A percentile compares a stretch with the other conserved stretches of the same genome.
Conservation (phyloP, 2,797 vertebrate species). For the Acanthurus tractus region DNA sequence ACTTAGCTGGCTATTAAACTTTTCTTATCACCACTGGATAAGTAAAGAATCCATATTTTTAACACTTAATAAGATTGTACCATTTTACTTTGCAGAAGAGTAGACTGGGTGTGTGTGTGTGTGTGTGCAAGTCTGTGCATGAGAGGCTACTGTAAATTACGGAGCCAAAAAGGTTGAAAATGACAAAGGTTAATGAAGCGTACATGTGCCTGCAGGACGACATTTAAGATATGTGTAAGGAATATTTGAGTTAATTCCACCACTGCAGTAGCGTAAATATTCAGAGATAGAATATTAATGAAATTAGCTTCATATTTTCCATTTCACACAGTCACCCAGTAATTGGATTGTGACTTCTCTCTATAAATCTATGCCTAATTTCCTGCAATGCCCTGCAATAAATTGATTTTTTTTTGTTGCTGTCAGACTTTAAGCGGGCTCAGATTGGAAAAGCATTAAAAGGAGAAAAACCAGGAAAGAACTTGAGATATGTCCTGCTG, state of each 20-base stretch:
- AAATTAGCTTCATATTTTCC: slow-evolving; percentile 72
- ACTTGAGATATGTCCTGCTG: slow-evolving; percentile 42
- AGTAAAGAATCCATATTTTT: slow-evolving; percentile 29
- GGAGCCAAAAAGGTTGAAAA: slow-evolving; percentile 77
- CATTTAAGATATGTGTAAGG: slow-evolving; percentile 65
- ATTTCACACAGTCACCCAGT: slow-evolving; percentile 61
- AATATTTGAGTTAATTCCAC: slow-evolving; percentile 64
- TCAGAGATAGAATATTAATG: slow-evolving; percentile 76
- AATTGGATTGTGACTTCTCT: slow-evolving; percentile 70
- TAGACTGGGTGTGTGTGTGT: neutral
- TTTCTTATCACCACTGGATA: slow-evolving; percentile 27
- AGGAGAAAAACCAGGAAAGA: slow-evolving; percentile 37
- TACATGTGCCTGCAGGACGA: slow-evolving; percentile 59
- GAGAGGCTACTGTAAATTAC: slow-evolving; percentile 54
- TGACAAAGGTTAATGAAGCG: slow-evolving; percentile 85
- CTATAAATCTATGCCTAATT: slow-evolving; percentile 67
- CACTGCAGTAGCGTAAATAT: slow-evolving; percentile 46
- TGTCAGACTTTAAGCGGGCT: slow-evolving; percentile 48
- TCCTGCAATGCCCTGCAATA: slow-evolving; percentile 39
- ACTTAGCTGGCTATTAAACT: slow-evolving; percentile 19
- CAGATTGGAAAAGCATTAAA: slow-evolving; percentile 46
- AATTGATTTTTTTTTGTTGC: slow-evolving; percentile 44
- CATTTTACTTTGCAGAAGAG: slow-evolving; percentile 18
- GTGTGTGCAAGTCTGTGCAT: neutral
- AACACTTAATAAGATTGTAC: slow-evolving; percentile 6